phyloP scores from a whole-genome alignment of 2,888 invertebrate genomes.

The Drosophila mettleri region DNA sequence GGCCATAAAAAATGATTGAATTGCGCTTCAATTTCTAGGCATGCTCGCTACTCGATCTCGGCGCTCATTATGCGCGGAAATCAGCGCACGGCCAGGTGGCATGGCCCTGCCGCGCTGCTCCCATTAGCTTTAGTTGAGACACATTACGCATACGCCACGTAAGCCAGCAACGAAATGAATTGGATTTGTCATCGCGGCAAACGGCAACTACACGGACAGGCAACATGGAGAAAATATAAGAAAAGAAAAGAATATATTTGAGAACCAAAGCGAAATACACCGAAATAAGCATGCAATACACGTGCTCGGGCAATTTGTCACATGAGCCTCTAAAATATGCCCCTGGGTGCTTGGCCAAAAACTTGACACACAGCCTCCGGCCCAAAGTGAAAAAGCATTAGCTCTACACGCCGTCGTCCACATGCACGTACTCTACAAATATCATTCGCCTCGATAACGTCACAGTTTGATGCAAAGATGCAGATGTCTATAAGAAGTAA shows the following conservation, averaged over 20 bases:
- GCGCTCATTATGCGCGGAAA: conserved; percentile 49
- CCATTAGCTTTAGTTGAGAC: conserved; percentile 75
- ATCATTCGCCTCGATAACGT: conserved; percentile 7
- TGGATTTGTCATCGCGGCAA: conserved; percentile 72
- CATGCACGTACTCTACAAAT: conserved; percentile 9
- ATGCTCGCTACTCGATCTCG: conserved; percentile 8
- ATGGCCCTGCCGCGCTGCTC: conserved; percentile 31
- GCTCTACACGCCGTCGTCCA: conserved; percentile 40
- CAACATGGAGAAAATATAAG: conserved; percentile 10
- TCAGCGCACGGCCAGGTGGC: conserved; percentile 36
- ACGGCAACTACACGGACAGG: conserved; percentile 25
- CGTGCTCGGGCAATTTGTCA: conserved; percentile 81
- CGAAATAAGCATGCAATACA: conserved; percentile 77
- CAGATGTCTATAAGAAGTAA: neutral
- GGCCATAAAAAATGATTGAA: conserved; percentile 72
- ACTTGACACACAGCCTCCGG: conserved; percentile 45
- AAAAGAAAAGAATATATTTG: conserved; percentile 3
- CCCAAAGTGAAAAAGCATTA: conserved; percentile 62
- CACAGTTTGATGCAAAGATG: neutral
- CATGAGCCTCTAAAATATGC: conserved; percentile 83
- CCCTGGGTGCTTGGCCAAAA: conserved; percentile 67
- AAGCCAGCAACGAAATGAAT: conserved; percentile 66
- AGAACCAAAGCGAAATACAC: conserved; percentile 3
- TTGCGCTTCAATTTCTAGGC: conserved; percentile 60
- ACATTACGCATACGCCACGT: conserved; percentile 74